These are phyloP conservation scores for Sphecodes monilicornis DNA, from an alignment of 2,888 invertebrate species.

Conservation along the genomic window DNA sequence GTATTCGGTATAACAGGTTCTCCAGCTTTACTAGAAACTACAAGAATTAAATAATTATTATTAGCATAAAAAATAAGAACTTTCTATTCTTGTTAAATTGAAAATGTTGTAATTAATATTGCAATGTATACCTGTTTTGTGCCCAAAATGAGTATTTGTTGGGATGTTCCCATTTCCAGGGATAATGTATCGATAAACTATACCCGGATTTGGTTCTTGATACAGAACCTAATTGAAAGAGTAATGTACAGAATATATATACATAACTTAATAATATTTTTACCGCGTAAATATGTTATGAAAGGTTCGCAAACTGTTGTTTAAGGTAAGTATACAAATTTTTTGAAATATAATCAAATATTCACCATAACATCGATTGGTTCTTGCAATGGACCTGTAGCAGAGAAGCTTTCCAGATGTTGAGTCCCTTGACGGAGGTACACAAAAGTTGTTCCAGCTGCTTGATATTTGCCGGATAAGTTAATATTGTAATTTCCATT, in stretches of 20 bases:
- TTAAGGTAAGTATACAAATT: not conserved
- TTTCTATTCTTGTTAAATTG: not conserved
- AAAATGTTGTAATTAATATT: not conserved
- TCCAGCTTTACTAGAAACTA: slow-evolving; percentile 50
- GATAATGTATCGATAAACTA: slow-evolving; percentile 94
- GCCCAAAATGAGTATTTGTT: slow-evolving; percentile 52
- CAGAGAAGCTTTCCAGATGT: slow-evolving; percentile 89
- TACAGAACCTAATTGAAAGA: slow-evolving; percentile 88
- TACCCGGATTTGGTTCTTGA: slow-evolving; percentile 93
- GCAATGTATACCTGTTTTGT: slow-evolving; percentile 60
- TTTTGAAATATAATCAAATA: not conserved
- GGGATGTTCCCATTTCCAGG: slow-evolving; percentile 83
- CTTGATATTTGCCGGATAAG: slow-evolving; percentile 90
- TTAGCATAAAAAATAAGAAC: not conserved
- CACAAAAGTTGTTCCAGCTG: slow-evolving; percentile 91
- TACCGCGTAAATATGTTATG: not conserved
- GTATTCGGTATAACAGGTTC: slow-evolving; percentile 43
- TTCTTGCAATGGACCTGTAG: slow-evolving; percentile 91
- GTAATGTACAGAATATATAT: not conserved
- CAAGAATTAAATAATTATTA: slow-evolving; percentile 31
- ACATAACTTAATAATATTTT: not conserved
- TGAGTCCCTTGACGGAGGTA: slow-evolving; percentile 90
- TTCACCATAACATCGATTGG: slow-evolving; percentile 93
- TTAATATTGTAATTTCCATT: slow-evolving; percentile 93
- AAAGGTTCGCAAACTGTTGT: too few relatives aligned